These are phyloP conservation scores for Chelidonichthys spinosus DNA, from an alignment of 2,797 vertebrate genomes.

Conservation along the genomic window DNA sequence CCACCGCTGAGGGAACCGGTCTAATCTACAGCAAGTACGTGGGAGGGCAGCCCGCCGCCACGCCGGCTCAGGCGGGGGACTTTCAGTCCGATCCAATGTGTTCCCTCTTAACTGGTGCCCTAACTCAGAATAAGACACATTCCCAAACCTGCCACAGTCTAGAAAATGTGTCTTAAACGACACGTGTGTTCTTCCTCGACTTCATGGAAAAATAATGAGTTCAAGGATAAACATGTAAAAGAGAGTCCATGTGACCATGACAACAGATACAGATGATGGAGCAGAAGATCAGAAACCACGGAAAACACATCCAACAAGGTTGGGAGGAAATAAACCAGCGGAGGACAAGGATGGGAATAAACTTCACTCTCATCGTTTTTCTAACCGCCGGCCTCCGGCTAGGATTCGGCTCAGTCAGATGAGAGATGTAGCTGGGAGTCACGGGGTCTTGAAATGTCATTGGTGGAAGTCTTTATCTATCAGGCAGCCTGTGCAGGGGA, in stretches of 20 bases:
- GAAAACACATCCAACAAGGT: neutral
- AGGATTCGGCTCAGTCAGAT: conserved; percentile 65
- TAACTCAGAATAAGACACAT: neutral
- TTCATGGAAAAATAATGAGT: conserved; percentile 18
- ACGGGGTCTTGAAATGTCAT: conserved; percentile 38
- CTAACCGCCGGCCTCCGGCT: conserved; percentile 36
- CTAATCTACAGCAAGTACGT: conserved; percentile 50
- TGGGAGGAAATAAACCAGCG: conserved; percentile 15
- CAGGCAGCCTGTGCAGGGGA: conserved; percentile 42
- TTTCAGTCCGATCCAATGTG: conserved; percentile 10
- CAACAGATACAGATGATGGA: neutral
- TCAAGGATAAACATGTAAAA: neutral
- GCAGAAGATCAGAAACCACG: neutral
- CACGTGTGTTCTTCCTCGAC: neutral
- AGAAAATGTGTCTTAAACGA: too few species aligned
- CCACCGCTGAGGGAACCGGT: conserved; percentile 48
- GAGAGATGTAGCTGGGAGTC: conserved; percentile 54
- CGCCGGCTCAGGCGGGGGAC: conserved; percentile 23
- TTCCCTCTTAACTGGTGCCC: neutral
- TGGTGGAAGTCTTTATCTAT: conserved; percentile 38
- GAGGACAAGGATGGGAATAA: conserved; percentile 4
- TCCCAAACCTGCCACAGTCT: neutral
- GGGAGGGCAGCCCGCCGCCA: conserved; percentile 46
- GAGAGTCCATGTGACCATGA: neutral
- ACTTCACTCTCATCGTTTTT: conserved; percentile 27